Evolutionary conservation across 2,113 vertebrate genomes (phyloP), one percentile per base, ranked within the genome.

Genomic region (Salvator merianae): DNA sequence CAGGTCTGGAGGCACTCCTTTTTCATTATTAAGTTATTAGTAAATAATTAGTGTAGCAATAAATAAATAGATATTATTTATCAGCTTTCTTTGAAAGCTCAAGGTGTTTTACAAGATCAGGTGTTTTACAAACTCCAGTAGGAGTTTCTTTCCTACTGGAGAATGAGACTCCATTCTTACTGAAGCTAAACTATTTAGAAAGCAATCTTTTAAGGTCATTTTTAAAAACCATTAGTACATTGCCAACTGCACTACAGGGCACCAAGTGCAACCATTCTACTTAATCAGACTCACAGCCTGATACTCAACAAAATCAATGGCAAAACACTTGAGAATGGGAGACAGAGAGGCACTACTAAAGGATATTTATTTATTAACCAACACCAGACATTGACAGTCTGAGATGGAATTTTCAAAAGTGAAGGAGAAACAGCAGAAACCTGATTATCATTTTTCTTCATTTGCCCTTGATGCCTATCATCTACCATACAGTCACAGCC

Each of bases 201-300:
- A 78, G 34, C 18, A 77, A 70, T 62, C 66, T 62, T 71, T 59
- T 70, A 65, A 71, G 20, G 53, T 40, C 65, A 59, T 38, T 77
- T 36, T 70, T 70, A 34, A 16, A 53, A 66, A 69, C 65, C 59
- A 78, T 62, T 28, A 63, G 66, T 32, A 71, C 77, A 77, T 28
- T 84, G 34, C 26, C 10, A 14, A 70, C 18, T 70, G 55, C 65
- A 32, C 75, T 62, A 38, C 34, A 78, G 83, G 65, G 77, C 77
- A 36, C 10, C 50, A 84, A 78, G 28, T 18, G 16, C 66, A 70
- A 40, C 47, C 20, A 13, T 10, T 84, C 66, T 59, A 70, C 34
- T 84, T 78, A 70, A 78, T 70, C 63, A 84, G 62, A 66, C 28
- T 84, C 83, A 84, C 65, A 62, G 75, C 43, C 75, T 77, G 75